phyloP scores from a whole-genome alignment of 2,113 vertebrate species.

The Ictalurus punctatus region DNA sequence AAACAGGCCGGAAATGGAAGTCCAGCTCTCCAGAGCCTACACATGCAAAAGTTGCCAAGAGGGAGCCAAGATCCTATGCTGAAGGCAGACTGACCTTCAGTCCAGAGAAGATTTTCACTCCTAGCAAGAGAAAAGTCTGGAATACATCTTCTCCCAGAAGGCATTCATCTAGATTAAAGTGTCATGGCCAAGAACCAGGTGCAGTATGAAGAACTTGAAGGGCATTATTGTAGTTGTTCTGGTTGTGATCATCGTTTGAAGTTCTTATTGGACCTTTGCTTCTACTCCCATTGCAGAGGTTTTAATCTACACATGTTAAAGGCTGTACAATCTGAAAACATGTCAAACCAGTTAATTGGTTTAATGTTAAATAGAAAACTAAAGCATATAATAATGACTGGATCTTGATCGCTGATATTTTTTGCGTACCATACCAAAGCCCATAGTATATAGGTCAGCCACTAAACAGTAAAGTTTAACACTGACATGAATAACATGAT shows the following conservation, averaged over 20 bases:
- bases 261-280: not conserved
- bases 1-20: constrained; percentile 74
- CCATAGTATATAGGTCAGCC: not conserved
- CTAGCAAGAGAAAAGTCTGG: constrained; percentile 32
- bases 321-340: not conserved
- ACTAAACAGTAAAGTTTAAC: not conserved
- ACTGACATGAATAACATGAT: not conserved
- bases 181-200: constrained; percentile 15
- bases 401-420: not conserved
- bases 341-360: not conserved
- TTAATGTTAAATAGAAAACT: constrained; percentile 18
- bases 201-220: not conserved
- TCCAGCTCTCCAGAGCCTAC: constrained; percentile 51
- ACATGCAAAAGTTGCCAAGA: constrained; percentile 50
- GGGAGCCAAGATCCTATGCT: constrained; percentile 23
- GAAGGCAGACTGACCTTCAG: constrained; percentile 19
- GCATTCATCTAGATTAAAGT: constrained; percentile 36
- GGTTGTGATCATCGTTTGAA: not conserved
- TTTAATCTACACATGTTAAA: not conserved
- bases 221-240: not conserved
- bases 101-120: constrained; percentile 33
- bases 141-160: constrained; percentile 37
- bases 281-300: not conserved
- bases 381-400: constrained; percentile 8
- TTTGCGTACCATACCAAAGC: not conserved